Evolutionary conservation across 2,113 vertebrate species (phyloP).

Genomic region (Zootoca vivipara): DNA sequence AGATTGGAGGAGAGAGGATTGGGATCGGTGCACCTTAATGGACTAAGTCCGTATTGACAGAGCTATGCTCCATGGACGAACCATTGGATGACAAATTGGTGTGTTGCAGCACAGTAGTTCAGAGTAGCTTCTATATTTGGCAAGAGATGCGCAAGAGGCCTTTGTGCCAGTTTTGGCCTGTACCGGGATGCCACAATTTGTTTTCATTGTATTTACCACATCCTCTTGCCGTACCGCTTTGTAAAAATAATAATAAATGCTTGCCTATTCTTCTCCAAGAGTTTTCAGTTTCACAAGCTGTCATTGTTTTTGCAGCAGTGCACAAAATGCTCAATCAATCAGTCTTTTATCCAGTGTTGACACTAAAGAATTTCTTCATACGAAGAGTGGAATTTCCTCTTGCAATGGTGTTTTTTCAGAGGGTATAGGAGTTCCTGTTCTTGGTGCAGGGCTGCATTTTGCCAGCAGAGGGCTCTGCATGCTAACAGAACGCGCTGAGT

Average conservation of each 20-base stretch:
- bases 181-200: not conserved
- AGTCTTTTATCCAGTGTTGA: not conserved
- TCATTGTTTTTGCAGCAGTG: not conserved
- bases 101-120: not conserved
- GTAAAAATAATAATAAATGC: not conserved
- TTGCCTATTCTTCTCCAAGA: not conserved
- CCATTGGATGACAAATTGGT: rapidly evolving
- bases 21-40: not conserved
- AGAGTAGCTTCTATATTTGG: not conserved
- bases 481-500: not conserved
- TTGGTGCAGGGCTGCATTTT: too few relatives aligned
- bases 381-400: rapidly evolving
- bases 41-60: not conserved
- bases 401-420: not conserved
- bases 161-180: rapidly evolving
- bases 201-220: not conserved
- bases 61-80: not conserved
- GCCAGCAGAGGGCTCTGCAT: conserved; percentile 54
- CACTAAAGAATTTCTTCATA: not conserved
- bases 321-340: not conserved
- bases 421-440: not conserved
- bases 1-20: not conserved
- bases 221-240: not conserved
- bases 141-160: not conserved
- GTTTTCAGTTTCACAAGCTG: not conserved